Conservation (phyloP, 1,140 invertebrate genomes). For the Drosophila arawakana region DNA sequence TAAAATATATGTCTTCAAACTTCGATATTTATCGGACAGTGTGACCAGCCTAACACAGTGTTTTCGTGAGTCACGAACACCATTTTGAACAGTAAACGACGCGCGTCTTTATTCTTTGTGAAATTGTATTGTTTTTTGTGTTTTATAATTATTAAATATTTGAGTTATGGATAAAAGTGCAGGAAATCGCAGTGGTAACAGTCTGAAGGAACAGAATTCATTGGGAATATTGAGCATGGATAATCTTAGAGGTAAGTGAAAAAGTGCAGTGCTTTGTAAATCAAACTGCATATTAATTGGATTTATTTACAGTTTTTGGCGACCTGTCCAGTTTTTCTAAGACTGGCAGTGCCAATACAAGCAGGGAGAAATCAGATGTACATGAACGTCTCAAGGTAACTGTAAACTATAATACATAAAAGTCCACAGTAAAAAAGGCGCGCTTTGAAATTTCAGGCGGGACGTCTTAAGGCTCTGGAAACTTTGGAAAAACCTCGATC, state of each 20-base stretch:
- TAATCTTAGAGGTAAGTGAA: constrained; percentile 61
- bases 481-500: constrained; percentile 53
- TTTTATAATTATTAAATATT: constrained; percentile 9
- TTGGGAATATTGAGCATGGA: constrained; percentile 78
- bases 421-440: neutral
- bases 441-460: constrained; percentile 42
- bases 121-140: constrained; percentile 29
- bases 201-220: constrained; percentile 63
- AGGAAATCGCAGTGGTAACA: constrained; percentile 27
- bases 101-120: constrained; percentile 54
- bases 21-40: constrained; percentile 15
- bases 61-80: constrained; percentile 40
- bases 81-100: constrained; percentile 62
- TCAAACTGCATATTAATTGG: neutral
- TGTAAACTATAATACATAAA: constrained; percentile 1
- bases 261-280: neutral
- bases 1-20: neutral
- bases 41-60: constrained; percentile 12
- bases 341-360: constrained; percentile 25
- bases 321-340: constrained; percentile 61
- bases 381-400: constrained; percentile 70
- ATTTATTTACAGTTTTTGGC: constrained; percentile 62
- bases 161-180: constrained; percentile 60
- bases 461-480: constrained; percentile 68
- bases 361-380: constrained; percentile 43